Conservation (phyloP, 2,113 vertebrate species). For the Aix galericulata region DNA sequence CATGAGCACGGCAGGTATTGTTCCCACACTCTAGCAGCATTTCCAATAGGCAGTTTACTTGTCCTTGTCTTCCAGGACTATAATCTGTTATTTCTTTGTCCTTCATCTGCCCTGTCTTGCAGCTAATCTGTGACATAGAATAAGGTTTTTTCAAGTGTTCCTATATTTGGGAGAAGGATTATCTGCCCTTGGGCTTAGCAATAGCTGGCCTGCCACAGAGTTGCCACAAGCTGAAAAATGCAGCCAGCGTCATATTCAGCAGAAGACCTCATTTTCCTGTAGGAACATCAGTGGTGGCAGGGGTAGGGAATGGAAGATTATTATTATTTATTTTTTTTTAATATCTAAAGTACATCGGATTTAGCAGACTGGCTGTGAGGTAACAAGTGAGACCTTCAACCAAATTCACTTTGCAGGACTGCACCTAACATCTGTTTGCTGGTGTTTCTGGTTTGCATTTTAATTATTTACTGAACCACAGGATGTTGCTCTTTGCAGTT, state of each 20-base stretch:
- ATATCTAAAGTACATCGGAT: neutral
- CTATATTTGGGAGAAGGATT: neutral
- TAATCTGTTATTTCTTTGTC: constrained; percentile 28
- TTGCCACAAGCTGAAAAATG: neutral
- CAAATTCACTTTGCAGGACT: neutral
- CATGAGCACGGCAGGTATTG: neutral
- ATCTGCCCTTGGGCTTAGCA: neutral
- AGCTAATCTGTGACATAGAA: constrained; percentile 5
- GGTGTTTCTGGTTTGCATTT: constrained; percentile 48
- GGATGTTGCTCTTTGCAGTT: constrained; percentile 56
- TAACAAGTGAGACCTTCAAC: neutral
- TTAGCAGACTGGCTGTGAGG: neutral
- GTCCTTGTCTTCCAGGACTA: constrained; percentile 23
- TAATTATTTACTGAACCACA: constrained; percentile 61
- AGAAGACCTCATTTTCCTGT: neutral
- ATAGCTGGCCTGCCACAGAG: neutral
- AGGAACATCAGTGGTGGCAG: neutral
- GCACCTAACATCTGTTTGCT: constrained; percentile 26
- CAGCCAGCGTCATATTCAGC: neutral
- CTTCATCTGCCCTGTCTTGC: constrained; percentile 24
- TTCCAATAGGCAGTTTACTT: constrained; percentile 19
- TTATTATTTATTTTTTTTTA: neutral
- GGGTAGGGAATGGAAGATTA: neutral
- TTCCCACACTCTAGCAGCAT: neutral
- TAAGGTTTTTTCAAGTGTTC: neutral